Percentiles rank a stretch among this genome's conserved stretches.
These are phyloP conservation scores for Aspiorhynchus laticeps DNA, from an alignment of 2,113 vertebrate genomes.

Conservation along the genomic window DNA sequence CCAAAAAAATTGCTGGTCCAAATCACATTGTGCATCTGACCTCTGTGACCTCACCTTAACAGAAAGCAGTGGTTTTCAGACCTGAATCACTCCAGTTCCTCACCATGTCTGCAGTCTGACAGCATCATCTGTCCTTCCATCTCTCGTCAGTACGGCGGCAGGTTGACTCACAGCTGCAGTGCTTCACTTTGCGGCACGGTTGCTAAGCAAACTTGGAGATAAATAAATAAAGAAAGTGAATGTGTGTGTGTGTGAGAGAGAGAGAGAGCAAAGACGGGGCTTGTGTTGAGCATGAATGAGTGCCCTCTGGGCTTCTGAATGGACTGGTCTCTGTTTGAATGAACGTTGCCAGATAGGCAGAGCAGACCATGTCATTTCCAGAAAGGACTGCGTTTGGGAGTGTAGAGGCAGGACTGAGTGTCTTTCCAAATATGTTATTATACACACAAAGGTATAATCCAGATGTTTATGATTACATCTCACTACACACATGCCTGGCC, in stretches of 20 bases:
- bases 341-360: conserved; percentile 19
- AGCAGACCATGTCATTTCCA: conserved; percentile 18
- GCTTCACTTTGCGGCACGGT: conserved; percentile 50
- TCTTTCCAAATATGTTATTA: background rate
- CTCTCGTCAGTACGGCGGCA: conserved; percentile 33
- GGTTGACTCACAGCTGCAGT: conserved; percentile 56
- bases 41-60: conserved; percentile 3
- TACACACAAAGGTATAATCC: background rate
- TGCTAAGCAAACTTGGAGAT: conserved; percentile 60
- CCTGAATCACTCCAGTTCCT: background rate
- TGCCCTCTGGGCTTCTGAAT: conserved; percentile 20
- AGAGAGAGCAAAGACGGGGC: conserved; percentile 13
- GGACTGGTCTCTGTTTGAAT: conserved; percentile 36
- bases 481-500: background rate
- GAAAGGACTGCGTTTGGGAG: background rate
- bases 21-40: background rate
- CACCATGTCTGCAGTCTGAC: conserved; percentile 20
- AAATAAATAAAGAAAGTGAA: conserved; percentile 55
- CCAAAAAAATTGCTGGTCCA: background rate
- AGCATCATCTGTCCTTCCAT: conserved; percentile 37
- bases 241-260: background rate
- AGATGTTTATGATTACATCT: conserved; percentile 1
- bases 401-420: background rate
- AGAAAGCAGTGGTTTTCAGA: background rate
- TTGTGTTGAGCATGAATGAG: conserved; percentile 38